A percentile compares a stretch with the other conserved stretches of the same genome.
phyloP scores from a whole-genome alignment of 2,888 invertebrate genomes.

The Lasioglossum vierecki region DNA sequence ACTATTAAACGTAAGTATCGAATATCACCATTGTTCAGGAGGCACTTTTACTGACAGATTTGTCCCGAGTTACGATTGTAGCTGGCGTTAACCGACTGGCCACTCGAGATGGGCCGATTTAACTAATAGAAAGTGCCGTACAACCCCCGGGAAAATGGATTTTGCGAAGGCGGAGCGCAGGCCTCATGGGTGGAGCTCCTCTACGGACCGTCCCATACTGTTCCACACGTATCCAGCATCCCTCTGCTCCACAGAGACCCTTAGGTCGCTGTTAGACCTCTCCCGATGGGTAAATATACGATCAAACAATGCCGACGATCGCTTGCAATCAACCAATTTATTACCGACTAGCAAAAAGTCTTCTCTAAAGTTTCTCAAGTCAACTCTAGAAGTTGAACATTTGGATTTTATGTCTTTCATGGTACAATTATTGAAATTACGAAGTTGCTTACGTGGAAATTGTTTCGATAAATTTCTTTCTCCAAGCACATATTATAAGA shows the following conservation, averaged over 20 bases:
- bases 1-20: not conserved
- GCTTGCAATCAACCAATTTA: not conserved
- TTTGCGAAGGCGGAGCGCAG: constrained; percentile 79
- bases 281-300: not conserved
- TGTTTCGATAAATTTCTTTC: too few relatives aligned
- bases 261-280: constrained; percentile 48
- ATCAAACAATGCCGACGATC: constrained; percentile 14
- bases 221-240: constrained; percentile 67
- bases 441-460: too few relatives aligned
- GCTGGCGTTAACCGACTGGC: constrained; percentile 46
- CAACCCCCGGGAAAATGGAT: constrained; percentile 72
- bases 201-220: constrained; percentile 68
- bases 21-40: not conserved
- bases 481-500: too few relatives aligned
- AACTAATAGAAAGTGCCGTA: constrained; percentile 65
- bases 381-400: not conserved
- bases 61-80: constrained; percentile 25
- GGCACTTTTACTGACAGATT: constrained; percentile 37
- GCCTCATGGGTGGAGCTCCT: constrained; percentile 79
- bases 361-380: too few relatives aligned
- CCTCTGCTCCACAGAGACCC: constrained; percentile 50
- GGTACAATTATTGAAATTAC: too few relatives aligned
- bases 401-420: too few relatives aligned
- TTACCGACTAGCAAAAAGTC: not conserved
- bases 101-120: constrained; percentile 63